Percentiles rank a stretch among this genome's conserved stretches.
Evolutionary conservation across 2,113 vertebrate species (phyloP).

Genomic region (Xiphophorus maculatus): DNA sequence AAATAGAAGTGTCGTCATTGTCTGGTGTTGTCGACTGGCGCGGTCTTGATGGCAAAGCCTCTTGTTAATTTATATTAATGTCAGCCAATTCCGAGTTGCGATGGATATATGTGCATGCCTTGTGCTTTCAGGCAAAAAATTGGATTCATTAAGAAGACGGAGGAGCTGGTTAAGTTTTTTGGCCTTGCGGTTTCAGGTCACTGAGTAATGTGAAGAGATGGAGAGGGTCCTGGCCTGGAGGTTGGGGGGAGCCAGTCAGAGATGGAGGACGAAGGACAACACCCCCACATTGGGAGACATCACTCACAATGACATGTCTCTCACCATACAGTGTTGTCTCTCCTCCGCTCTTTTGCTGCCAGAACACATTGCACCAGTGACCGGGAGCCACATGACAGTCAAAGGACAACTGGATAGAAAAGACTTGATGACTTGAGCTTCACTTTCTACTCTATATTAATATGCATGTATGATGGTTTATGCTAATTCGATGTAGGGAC

Average conservation of each 20-base stretch:
- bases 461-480: slow-evolving; percentile 25
- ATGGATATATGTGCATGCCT: slow-evolving; percentile 72
- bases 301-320: slow-evolving; percentile 67
- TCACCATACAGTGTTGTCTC: slow-evolving; percentile 43
- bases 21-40: slow-evolving; percentile 50
- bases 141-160: slow-evolving; percentile 83
- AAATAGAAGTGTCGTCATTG: slow-evolving; percentile 58
- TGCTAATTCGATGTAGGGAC: slow-evolving; percentile 39
- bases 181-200: slow-evolving; percentile 79
- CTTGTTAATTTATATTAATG: slow-evolving; percentile 83
- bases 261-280: slow-evolving; percentile 59
- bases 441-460: slow-evolving; percentile 25
- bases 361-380: slow-evolving; percentile 43
- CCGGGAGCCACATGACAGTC: slow-evolving; percentile 39
- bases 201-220: slow-evolving; percentile 76
- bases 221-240: slow-evolving; percentile 66
- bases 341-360: slow-evolving; percentile 38
- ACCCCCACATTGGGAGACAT: slow-evolving; percentile 54
- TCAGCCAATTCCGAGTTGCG: slow-evolving; percentile 77
- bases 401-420: slow-evolving; percentile 13
- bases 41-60: slow-evolving; percentile 54
- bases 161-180: slow-evolving; percentile 73
- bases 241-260: slow-evolving; percentile 50
- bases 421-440: slow-evolving; percentile 19
- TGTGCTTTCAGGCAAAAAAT: slow-evolving; percentile 82